Evolutionary conservation across 2,113 vertebrate genomes (phyloP).

Genomic region (Pimephales promelas): DNA sequence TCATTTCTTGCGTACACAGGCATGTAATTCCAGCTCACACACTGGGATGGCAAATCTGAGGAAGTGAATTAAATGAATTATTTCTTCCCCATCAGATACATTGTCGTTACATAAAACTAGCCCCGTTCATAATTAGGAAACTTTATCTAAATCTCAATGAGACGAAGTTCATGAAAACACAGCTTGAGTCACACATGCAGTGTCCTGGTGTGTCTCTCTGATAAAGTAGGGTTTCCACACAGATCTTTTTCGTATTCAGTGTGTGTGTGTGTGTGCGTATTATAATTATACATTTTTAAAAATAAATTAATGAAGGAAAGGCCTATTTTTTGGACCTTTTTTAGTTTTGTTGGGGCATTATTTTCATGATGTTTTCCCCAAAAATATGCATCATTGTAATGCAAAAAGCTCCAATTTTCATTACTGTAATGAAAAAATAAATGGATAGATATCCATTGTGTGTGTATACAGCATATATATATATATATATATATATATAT

Average conservation of each 20-base stretch:
- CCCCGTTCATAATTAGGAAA: constrained; percentile 2
- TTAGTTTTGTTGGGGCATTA: background rate
- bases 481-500: no score
- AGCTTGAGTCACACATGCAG: background rate
- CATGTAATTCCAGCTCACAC: constrained; percentile 18
- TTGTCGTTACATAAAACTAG: background rate
- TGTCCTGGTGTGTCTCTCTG: background rate
- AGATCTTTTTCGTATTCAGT: background rate
- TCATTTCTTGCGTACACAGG: background rate
- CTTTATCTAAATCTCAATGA: background rate
- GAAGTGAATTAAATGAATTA: constrained; percentile 13
- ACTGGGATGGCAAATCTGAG: background rate
- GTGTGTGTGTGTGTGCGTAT: background rate
- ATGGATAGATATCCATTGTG: background rate
- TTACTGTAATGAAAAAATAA: background rate
- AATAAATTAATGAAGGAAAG: background rate
- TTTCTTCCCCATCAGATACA: constrained; percentile 17
- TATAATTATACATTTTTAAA: no score
- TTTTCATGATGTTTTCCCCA: background rate
- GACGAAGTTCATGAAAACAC: constrained; percentile 3
- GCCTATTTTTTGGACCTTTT: background rate
- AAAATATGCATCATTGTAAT: background rate
- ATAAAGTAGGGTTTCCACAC: background rate
- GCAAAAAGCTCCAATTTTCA: background rate
- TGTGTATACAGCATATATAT: no score